A percentile compares a stretch with the other conserved stretches of the same genome.
phyloP scores from a whole-genome alignment of 1,140 invertebrate species.

The Halyomorpha halys region DNA sequence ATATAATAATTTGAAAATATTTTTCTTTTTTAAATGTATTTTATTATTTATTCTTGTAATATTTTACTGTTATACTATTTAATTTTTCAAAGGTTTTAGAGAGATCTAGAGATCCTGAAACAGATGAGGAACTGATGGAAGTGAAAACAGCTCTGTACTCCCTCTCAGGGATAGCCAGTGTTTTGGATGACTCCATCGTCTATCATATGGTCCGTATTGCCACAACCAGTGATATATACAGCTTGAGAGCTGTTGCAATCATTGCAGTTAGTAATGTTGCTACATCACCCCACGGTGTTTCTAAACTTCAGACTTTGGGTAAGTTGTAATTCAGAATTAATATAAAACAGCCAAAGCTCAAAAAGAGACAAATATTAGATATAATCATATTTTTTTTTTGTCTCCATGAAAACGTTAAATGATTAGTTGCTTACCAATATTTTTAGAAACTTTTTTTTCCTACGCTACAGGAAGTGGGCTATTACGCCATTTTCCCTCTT shows the following conservation, averaged over 20 bases:
- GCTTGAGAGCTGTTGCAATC: conserved; percentile 78
- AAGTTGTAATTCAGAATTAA: conserved; percentile 29
- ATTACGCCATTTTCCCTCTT: too few species aligned
- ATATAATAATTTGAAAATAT: too few species aligned
- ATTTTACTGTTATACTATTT: too few species aligned
- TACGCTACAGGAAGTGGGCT: too few species aligned
- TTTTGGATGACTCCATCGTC: conserved; percentile 19
- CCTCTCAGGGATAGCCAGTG: conserved; percentile 35
- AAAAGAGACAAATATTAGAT: too few species aligned
- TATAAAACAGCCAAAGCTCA: too few species aligned
- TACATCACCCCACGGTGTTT: conserved; percentile 68
- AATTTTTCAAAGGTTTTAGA: conserved; percentile 12
- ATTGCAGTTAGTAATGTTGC: conserved; percentile 75
- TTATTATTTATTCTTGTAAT: too few species aligned
- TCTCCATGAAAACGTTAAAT: too few species aligned
- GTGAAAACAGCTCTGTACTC: conserved; percentile 87
- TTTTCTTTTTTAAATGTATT: too few species aligned
- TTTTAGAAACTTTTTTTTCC: too few species aligned
- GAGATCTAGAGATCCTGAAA: conserved; percentile 36
- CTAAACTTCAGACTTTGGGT: conserved; percentile 58
- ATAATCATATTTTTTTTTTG: too few species aligned
- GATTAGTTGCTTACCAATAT: too few species aligned
- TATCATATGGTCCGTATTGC: conserved; percentile 53
- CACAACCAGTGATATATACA: conserved; percentile 67
- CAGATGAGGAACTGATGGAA: conserved; percentile 54